phyloP scores from a whole-genome alignment of 2,797 vertebrate species.

The Peromyscus melanophrys region DNA sequence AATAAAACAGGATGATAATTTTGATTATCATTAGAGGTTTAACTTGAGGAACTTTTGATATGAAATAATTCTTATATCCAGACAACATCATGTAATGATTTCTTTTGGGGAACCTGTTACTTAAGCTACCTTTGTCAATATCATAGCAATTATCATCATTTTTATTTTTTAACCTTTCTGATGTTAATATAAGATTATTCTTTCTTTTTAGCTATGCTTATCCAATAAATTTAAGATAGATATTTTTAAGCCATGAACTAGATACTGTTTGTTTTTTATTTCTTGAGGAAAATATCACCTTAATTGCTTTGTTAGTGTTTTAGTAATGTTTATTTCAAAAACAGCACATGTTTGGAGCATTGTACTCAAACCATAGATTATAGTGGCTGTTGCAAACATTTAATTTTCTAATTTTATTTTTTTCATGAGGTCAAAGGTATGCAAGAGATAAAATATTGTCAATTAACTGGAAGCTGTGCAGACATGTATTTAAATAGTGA shows the following conservation, averaged over 20 bases:
- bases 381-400: not conserved
- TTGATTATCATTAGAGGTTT: not conserved
- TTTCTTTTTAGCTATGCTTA: not conserved
- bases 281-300: too few relatives aligned
- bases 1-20: not conserved
- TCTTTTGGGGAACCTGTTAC: not conserved
- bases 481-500: slow-evolving; percentile 54
- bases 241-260: not conserved
- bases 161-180: not conserved
- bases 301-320: not conserved
- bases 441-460: slow-evolving; percentile 58
- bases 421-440: slow-evolving; percentile 32
- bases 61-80: slow-evolving; percentile 14
- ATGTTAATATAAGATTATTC: not conserved
- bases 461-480: slow-evolving; percentile 57
- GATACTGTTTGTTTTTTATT: not conserved
- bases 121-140: not conserved
- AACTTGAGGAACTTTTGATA: not conserved
- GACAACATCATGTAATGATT: not conserved
- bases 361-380: not conserved
- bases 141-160: not conserved
- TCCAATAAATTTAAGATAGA: not conserved
- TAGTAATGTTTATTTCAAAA: slow-evolving; percentile 47
- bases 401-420: slow-evolving; percentile 66
- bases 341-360: not conserved